These are phyloP conservation scores for Podocnemis expansa DNA, from an alignment of 2,113 vertebrate species.

Conservation along the genomic window DNA sequence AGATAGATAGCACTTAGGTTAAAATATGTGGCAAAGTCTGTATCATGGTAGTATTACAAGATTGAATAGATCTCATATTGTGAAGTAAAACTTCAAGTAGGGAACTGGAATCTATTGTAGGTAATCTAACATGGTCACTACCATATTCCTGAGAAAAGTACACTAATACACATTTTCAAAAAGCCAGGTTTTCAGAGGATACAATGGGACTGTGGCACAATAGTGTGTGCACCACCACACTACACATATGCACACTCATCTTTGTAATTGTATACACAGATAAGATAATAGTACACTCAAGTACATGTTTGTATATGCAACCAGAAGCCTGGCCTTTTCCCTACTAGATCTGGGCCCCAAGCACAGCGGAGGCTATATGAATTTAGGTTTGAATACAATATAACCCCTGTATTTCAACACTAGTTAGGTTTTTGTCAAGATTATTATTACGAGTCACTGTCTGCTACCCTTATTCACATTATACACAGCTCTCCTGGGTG, in stretches of 20 bases:
- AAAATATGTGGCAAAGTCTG: conserved; percentile 72
- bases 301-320: neutral
- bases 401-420: neutral
- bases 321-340: neutral
- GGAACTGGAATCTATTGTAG: conserved; percentile 26
- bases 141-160: conserved; percentile 11
- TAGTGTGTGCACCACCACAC: neutral
- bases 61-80: conserved; percentile 40
- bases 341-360: neutral
- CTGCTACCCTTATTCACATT: neutral
- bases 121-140: neutral
- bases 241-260: neutral
- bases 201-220: neutral
- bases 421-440: neutral
- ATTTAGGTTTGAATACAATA: neutral
- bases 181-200: neutral
- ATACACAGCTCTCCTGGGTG: neutral
- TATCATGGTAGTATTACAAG: conserved; percentile 61
- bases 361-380: neutral
- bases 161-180: neutral
- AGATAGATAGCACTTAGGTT: conserved; percentile 62
- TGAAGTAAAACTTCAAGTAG: conserved; percentile 61
- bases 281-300: fast-evolving
- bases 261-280: neutral
- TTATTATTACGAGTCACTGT: neutral